Evolutionary conservation across 2,113 vertebrate genomes (phyloP), one percentile per base, ranked within the genome.

Genomic region (Toxostoma redivivum): DNA sequence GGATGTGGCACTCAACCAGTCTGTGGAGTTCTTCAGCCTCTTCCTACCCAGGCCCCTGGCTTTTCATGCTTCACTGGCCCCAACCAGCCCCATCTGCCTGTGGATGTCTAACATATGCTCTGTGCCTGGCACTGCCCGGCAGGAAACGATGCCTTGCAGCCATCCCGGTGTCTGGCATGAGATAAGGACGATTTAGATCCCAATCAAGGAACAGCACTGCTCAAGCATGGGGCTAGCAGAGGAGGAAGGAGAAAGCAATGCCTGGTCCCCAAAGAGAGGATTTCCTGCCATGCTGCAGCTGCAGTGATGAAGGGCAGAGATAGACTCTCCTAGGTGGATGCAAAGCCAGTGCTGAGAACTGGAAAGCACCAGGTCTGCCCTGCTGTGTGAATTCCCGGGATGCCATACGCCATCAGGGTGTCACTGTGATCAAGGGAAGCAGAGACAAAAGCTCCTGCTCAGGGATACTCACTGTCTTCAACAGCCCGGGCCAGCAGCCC

Each of bases 31-130:
- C 95, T 95, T 91, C 67, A 92, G 86, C 82, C 70, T 94, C 51
- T 92, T 93, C 90, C 95, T 84, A 88, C 90, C 78, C 60, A 71
- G 92, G 61, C 70, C 80, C 80, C 51, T 35, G 30, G 50, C 95
- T 81, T 64, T 81, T 93, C 92, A 91, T 81, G 96, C 96, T 91
- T 87, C 33, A 1, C 91, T 93, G 85, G 92, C 94, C 93, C 83
- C 89, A 96, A 30, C 90, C 94, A 89, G 77, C 65, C 96, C 95
- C 97, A 97, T 97, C 96, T 97, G 97, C 93, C 95, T 48, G 72
- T 60, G 65, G 88, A 96, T 96, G 96, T 89, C 94, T 57, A 89
- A 85, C 97, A 97, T 97, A 97, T 97, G 97, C 69, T 97, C 69
- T 28, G 90, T 90, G 97, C 95, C 95, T 96, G 95, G 95, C 96